Base-by-base conservation (phyloP, 2,113 vertebrate genomes). In the Strix aluco region DNA sequence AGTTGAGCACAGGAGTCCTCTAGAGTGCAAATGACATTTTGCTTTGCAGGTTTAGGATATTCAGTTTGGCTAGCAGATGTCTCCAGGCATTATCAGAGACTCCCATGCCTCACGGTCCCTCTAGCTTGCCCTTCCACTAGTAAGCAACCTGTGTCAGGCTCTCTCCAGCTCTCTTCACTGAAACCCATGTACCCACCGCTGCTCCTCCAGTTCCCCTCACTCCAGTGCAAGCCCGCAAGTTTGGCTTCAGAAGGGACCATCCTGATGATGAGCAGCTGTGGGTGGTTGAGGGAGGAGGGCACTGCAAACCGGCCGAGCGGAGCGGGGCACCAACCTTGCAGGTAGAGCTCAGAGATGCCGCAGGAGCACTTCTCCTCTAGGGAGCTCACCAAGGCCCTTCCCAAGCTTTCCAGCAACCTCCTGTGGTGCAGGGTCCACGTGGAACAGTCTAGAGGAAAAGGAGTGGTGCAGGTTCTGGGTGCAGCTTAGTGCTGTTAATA, bases 401-500 rank as follows among this genome's bases (percentile, higher is more conserved):
- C 55, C 67, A 96, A 26, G 46, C 36, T 52, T 65, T 92, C 42
- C 74, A 94, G 73, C n/a, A 61, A 66, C 46, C 26, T 79, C 26
- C 13, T 67, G 26, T 65, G 65, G n/a, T 49, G 44, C 30, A n/a
- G 74, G 25, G 46, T 81, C 94, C 94, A 96, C 4, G 3, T 29
- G 49, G 94, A 97, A 63, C 96, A 98, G 81, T 93, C 96, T 96
- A 65, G 23, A 8, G 18, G 34, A 88, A 40, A 70, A 81, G 26
- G 19, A 80, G 9, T 6, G 9, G 6, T 90, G 57, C 44, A 46
- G 44, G 44, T 77, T 44, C 36, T 67, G 51, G 11, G 34, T 22
- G 34, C 38, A 72, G 29, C 19, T 88, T 1, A 4, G 44, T 49
- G 54, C 18, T 69, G 59, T 19, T 54, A 21, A n/a, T 55, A 40